These are phyloP conservation scores for Sebastes hubbsi DNA, from an alignment of 2,797 vertebrate genomes.

Conservation along the genomic window DNA sequence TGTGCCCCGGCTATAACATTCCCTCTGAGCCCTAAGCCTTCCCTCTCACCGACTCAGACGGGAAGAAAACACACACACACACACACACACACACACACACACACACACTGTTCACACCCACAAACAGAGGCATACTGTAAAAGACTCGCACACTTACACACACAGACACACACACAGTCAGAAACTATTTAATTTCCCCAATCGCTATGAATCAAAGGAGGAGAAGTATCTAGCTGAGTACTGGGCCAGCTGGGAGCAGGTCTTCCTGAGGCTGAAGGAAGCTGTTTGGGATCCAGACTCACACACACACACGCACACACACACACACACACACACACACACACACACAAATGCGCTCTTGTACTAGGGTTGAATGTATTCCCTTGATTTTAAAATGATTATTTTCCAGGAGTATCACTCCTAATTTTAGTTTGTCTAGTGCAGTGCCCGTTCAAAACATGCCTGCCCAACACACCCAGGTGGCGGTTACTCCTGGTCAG, in stretches of 20 bases:
- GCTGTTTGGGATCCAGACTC: slow-evolving; percentile 9
- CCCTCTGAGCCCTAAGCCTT: slow-evolving; percentile 48
- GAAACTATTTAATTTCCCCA: slow-evolving; percentile 39
- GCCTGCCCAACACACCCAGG: no score
- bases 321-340: neutral
- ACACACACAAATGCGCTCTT: neutral
- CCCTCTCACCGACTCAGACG: slow-evolving; percentile 18
- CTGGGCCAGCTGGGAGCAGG: slow-evolving; percentile 27
- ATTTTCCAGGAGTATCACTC: neutral
- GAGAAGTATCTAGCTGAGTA: slow-evolving; percentile 10
- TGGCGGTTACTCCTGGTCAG: no score
- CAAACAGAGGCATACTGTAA: neutral
- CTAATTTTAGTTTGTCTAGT: neutral
- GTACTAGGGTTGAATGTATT: neutral
- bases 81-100: neutral
- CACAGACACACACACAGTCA: neutral
- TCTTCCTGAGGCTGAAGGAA: slow-evolving; percentile 39
- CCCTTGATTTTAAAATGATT: neutral
- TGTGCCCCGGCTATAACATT: slow-evolving; percentile 47
- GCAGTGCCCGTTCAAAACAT: no score
- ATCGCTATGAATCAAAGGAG: slow-evolving; percentile 35
- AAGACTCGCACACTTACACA: neutral
- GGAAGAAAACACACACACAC: slow-evolving; percentile 22
- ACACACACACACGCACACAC: no score
- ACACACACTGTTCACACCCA: neutral